phyloP scores from a whole-genome alignment of 2,797 vertebrate genomes.

The Triplophysa yarkandensis region DNA sequence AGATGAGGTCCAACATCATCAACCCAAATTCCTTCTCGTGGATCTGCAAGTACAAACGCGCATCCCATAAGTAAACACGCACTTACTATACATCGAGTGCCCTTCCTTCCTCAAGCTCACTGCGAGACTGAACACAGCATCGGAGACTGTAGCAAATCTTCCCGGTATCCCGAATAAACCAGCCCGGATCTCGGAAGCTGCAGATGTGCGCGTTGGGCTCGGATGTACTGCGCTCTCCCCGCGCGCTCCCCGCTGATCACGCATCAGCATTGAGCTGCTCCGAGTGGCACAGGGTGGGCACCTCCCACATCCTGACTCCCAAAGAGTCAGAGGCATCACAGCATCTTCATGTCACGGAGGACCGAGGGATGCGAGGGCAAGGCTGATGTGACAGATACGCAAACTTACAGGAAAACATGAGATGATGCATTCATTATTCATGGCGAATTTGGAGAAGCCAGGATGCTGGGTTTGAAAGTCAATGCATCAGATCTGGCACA shows the following conservation, averaged over 20 bases:
- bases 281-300: slow-evolving; percentile 56
- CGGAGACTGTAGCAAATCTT: slow-evolving; percentile 80
- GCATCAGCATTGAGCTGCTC: slow-evolving; percentile 56
- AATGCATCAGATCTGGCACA: neutral
- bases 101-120: slow-evolving; percentile 49
- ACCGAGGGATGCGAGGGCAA: slow-evolving; percentile 36
- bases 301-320: slow-evolving; percentile 55
- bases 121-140: slow-evolving; percentile 69
- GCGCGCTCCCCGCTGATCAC: slow-evolving; percentile 61
- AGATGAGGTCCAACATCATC: slow-evolving; percentile 47
- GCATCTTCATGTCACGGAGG: slow-evolving; percentile 40
- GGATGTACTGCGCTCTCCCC: slow-evolving; percentile 61
- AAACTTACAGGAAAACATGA: slow-evolving; percentile 17
- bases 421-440: slow-evolving; percentile 29
- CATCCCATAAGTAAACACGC: slow-evolving; percentile 66
- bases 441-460: neutral
- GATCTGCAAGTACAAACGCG: slow-evolving; percentile 58
- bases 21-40: slow-evolving; percentile 62
- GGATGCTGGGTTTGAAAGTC: neutral
- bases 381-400: slow-evolving; percentile 17
- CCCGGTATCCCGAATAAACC: slow-evolving; percentile 70
- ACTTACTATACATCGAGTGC: slow-evolving; percentile 71
- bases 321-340: slow-evolving; percentile 41
- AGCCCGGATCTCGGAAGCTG: slow-evolving; percentile 70
- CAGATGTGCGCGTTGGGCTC: slow-evolving; percentile 65